Percentiles rank a stretch among this genome's conserved stretches.
Evolutionary conservation across 2,888 invertebrate species (phyloP).

Genomic region (Tethea ocularis): DNA sequence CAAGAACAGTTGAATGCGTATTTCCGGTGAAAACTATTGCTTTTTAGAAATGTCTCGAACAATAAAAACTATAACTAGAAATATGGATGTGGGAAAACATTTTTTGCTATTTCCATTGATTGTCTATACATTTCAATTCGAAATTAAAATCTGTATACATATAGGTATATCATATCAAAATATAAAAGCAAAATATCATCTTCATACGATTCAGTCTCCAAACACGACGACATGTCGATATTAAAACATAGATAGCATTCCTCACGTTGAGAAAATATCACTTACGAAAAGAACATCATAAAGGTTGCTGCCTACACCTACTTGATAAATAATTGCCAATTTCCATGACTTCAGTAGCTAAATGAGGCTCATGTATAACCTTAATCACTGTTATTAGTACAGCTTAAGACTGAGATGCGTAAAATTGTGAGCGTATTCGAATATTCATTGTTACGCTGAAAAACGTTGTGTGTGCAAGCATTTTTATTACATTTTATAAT

Average conservation of each 20-base stretch:
- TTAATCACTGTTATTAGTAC: constrained; percentile 8
- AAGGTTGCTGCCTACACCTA: neutral
- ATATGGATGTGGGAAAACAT: neutral
- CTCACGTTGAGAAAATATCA: neutral
- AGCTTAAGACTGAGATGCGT: neutral
- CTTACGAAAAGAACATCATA: neutral
- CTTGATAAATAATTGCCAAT: constrained; percentile 3
- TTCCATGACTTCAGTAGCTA: constrained; percentile 1
- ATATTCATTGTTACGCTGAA: neutral
- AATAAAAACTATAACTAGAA: too few species aligned
- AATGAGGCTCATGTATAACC: constrained; percentile 7
- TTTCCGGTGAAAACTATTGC: too few species aligned
- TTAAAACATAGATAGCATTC: constrained; percentile 8
- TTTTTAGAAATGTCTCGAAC: too few species aligned
- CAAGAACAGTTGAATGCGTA: too few species aligned
- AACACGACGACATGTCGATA: constrained; percentile 5
- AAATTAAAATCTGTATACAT: too few species aligned
- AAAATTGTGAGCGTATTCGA: neutral
- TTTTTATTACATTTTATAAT: neutral
- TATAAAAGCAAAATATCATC: neutral
- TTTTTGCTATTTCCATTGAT: neutral
- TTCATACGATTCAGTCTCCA: neutral
- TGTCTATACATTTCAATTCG: neutral
- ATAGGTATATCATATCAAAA: neutral
- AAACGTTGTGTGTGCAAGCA: neutral